Conservation (phyloP, 2,113 vertebrate genomes). For the Platichthys stellatus region DNA sequence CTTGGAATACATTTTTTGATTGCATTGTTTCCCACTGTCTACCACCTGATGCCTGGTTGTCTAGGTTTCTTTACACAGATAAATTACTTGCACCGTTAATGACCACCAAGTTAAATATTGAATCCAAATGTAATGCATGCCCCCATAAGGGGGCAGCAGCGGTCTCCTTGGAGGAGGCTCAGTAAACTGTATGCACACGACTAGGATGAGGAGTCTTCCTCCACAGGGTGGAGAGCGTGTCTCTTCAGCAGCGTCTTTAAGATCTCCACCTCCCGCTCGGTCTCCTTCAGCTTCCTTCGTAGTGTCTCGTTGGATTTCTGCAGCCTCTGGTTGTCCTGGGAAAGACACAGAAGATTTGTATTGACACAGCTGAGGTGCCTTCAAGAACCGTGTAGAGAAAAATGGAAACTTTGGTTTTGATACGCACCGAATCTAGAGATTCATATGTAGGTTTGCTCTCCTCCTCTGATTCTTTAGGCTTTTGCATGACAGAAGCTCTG, state of each 20-base stretch:
- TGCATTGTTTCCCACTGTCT: not conserved
- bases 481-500: conserved; percentile 84
- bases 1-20: too few species aligned
- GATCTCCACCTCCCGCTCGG: conserved; percentile 89
- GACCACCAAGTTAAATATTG: conserved; percentile 29
- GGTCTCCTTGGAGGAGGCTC: conserved; percentile 15
- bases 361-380: not conserved
- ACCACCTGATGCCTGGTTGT: not conserved
- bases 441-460: conserved; percentile 84
- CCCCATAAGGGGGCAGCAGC: conserved; percentile 52
- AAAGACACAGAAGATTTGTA: conserved; percentile 19
- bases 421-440: conserved; percentile 87
- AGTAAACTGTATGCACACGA: conserved; percentile 1
- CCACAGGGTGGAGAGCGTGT: conserved; percentile 75
- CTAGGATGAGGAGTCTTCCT: conserved; percentile 81
- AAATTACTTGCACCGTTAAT: conserved; percentile 21
- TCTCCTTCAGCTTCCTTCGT: conserved; percentile 88
- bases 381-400: not conserved
- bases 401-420: not conserved
- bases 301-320: conserved; percentile 89
- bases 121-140: conserved; percentile 15
- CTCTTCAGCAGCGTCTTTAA: conserved; percentile 84
- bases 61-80: not conserved
- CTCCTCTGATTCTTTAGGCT: conserved; percentile 82
- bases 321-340: conserved; percentile 88